phyloP scores from a whole-genome alignment of 2,797 vertebrate genomes.

The Tapirus indicus region DNA sequence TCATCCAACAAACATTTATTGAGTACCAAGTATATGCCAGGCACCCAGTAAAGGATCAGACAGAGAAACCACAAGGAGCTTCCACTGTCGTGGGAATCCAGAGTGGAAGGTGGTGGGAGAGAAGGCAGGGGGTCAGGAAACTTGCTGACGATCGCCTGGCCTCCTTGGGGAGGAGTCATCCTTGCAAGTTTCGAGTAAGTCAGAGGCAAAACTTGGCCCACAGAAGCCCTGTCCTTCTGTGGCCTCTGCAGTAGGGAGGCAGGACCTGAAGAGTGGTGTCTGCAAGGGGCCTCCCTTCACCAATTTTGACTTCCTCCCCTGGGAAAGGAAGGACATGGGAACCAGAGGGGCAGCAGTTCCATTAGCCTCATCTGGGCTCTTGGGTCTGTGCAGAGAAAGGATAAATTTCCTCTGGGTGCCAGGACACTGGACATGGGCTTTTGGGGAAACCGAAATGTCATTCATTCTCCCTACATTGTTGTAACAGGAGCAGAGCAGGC shows the following conservation, averaged over 20 bases:
- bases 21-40: background rate
- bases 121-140: background rate
- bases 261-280: background rate
- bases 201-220: background rate
- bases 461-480: background rate
- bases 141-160: background rate
- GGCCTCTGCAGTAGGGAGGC: background rate
- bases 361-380: background rate
- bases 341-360: background rate
- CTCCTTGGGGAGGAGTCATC: background rate
- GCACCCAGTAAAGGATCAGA: background rate
- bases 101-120: background rate
- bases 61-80: background rate
- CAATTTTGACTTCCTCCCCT: background rate
- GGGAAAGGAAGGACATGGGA: background rate
- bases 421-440: background rate
- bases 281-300: background rate
- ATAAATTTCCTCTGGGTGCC: background rate
- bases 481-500: background rate
- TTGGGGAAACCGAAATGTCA: background rate
- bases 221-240: background rate
- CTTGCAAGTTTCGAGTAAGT: background rate
- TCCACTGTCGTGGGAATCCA: background rate
- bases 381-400: background rate
- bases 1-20: background rate